These are phyloP conservation scores for Baryphthengus martii DNA, from an alignment of 2,113 vertebrate species.

Conservation along the genomic window DNA sequence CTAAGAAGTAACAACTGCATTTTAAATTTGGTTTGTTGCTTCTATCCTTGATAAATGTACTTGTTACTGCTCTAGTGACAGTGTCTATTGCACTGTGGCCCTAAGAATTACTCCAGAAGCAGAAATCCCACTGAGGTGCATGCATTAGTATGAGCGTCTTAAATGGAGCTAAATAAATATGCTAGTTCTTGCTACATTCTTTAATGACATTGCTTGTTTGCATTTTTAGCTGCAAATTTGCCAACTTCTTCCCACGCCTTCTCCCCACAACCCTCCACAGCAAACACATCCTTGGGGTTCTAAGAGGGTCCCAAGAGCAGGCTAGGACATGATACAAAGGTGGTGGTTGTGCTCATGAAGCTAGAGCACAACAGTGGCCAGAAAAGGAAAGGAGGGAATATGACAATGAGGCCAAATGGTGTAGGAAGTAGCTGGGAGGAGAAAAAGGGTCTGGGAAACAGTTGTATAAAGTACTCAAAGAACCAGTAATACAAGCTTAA, in stretches of 20 bases:
- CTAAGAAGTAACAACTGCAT: background rate
- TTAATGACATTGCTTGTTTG: background rate
- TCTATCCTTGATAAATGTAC: background rate
- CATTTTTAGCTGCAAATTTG: background rate
- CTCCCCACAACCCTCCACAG: background rate
- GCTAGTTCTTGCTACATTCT: background rate
- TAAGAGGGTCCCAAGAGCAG: background rate
- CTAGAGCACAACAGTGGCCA: background rate
- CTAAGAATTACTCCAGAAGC: background rate
- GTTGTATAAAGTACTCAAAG: background rate
- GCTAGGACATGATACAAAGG: background rate
- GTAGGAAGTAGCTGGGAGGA: background rate
- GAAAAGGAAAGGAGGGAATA: background rate
- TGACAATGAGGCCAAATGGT: fast-evolving
- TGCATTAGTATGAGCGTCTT: background rate
- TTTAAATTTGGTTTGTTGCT: background rate
- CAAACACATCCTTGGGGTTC: background rate
- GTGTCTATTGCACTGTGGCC: background rate
- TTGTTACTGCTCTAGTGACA: background rate
- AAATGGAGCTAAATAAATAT: background rate
- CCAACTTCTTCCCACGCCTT: background rate
- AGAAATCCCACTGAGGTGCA: background rate
- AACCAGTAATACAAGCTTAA: background rate
- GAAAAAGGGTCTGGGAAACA: background rate
- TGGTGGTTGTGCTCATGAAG: fast-evolving